Percentiles rank a stretch among this genome's conserved stretches.
Conservation (phyloP, 2,797 vertebrate species). For the Eulemur albifrons region DNA sequence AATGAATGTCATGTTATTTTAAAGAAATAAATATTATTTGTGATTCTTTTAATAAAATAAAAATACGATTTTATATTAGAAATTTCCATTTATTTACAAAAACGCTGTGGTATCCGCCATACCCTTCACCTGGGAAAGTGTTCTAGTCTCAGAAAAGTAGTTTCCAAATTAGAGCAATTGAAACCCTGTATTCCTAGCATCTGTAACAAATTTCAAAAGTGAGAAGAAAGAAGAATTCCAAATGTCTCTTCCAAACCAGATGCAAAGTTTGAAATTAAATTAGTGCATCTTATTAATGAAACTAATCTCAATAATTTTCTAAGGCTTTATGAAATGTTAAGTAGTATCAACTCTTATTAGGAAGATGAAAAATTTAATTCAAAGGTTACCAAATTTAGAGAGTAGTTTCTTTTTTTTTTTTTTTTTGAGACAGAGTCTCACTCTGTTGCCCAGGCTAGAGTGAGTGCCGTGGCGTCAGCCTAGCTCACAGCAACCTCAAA, state of each 20-base stretch:
- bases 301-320: slow-evolving; percentile 8
- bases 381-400: background rate
- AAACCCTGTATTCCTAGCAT: background rate
- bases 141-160: background rate
- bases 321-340: slow-evolving; percentile 36
- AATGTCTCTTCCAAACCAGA: background rate
- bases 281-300: background rate
- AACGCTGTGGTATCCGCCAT: background rate
- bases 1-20: background rate
- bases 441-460: no score
- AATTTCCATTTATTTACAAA: background rate
- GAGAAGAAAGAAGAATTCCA: background rate
- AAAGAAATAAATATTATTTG: background rate
- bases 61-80: background rate
- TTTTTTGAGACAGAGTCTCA: no score
- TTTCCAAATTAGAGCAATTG: background rate
- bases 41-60: background rate
- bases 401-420: no score
- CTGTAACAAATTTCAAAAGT: background rate
- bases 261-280: slow-evolving; percentile 22
- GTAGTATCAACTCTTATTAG: background rate
- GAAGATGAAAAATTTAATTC: background rate
- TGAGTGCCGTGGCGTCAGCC: no score
- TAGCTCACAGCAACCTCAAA: no score
- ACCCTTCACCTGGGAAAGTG: background rate